A percentile compares a stretch with the other conserved stretches of the same genome.
phyloP scores from a whole-genome alignment of 1,140 invertebrate genomes.

The Drosophila fuyamai region DNA sequence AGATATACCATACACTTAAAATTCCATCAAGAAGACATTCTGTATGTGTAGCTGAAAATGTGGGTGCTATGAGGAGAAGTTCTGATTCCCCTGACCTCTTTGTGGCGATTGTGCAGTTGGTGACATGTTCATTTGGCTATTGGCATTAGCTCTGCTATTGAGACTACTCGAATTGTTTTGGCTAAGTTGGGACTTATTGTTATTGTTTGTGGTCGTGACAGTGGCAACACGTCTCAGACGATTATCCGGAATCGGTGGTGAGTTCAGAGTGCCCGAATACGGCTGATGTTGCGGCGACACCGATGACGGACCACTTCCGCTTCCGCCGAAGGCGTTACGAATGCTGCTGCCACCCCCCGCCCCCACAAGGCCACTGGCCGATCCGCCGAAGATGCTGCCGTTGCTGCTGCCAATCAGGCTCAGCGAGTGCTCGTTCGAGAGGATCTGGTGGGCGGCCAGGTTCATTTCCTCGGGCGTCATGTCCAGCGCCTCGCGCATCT shows the following conservation, averaged over 20 bases:
- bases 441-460: conserved; percentile 80
- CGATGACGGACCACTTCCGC: conserved; percentile 64
- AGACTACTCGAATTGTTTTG: conserved; percentile 68
- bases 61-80: conserved; percentile 65
- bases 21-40: conserved; percentile 77
- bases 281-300: conserved; percentile 55
- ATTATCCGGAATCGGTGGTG: conserved; percentile 78
- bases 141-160: conserved; percentile 35
- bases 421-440: conserved; percentile 70
- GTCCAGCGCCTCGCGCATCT: conserved; percentile 97
- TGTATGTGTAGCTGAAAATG: conserved; percentile 48
- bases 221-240: conserved; percentile 77
- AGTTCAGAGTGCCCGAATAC: conserved; percentile 65
- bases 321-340: conserved; percentile 63
- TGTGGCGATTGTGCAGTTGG: conserved; percentile 59
- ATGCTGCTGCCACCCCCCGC: conserved; percentile 54
- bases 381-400: conserved; percentile 70
- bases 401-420: conserved; percentile 72
- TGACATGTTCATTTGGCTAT: conserved; percentile 57
- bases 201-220: conserved; percentile 71
- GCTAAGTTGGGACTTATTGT: conserved; percentile 72
- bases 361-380: conserved; percentile 21
- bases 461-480: conserved; percentile 99
- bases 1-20: conserved; percentile 48
- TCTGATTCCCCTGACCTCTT: conserved; percentile 39